Conservation (phyloP, 2,888 invertebrate species). For the Tanaodytes sp. region DNA sequence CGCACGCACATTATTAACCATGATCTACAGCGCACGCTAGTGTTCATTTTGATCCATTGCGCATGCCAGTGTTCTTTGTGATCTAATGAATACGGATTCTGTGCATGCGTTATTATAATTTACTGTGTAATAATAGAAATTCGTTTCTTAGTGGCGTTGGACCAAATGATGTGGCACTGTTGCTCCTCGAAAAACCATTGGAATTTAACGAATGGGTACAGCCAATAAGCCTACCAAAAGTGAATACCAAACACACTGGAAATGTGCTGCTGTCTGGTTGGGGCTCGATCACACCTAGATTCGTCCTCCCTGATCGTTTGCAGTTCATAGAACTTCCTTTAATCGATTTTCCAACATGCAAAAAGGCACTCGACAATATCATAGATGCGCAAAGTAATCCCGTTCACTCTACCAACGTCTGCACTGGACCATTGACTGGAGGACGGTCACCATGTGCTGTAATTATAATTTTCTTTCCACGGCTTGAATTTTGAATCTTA, state of each 20-base stretch:
- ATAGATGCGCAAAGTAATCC: neutral
- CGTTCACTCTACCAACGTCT: conserved; percentile 59
- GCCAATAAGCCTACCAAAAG: conserved; percentile 68
- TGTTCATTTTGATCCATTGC: too few relatives aligned
- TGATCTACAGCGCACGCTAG: too few relatives aligned
- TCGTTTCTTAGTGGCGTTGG: conserved; percentile 59
- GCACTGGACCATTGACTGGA: conserved; percentile 60
- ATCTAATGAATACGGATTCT: too few relatives aligned
- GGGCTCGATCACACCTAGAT: conserved; percentile 70
- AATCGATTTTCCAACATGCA: conserved; percentile 57
- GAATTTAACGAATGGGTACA: conserved; percentile 65
- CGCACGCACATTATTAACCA: too few relatives aligned
- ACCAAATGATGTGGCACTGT: conserved; percentile 75
- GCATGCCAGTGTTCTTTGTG: too few relatives aligned
- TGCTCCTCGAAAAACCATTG: conserved; percentile 69
- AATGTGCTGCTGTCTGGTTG: conserved; percentile 73
- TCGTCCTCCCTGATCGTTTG: conserved; percentile 59
- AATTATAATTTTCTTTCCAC: conserved; percentile 15
- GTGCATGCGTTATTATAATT: too few relatives aligned
- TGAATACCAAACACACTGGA: conserved; percentile 62
- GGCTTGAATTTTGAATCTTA: neutral
- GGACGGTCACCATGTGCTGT: conserved; percentile 44
- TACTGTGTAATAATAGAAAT: too few relatives aligned
- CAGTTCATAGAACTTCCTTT: conserved; percentile 62
- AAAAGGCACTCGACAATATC: conserved; percentile 30